Conservation (phyloP, 2,797 vertebrate genomes). For the Danio kyathit region DNA sequence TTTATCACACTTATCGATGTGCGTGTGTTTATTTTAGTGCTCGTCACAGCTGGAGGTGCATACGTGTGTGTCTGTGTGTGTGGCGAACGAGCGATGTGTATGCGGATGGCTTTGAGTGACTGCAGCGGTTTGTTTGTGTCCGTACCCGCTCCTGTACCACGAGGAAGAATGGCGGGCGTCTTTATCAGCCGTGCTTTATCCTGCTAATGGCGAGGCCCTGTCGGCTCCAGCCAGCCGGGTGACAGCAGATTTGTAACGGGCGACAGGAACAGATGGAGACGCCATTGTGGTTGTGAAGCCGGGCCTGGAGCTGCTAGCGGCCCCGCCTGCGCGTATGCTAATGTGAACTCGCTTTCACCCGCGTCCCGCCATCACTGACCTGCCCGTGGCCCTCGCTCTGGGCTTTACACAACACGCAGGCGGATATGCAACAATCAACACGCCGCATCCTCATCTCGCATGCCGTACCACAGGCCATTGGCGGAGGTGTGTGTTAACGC, state of each 20-base stretch:
- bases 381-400: slow-evolving; percentile 79
- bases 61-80: background rate
- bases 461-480: background rate
- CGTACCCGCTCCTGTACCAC: slow-evolving; percentile 72
- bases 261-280: slow-evolving; percentile 90
- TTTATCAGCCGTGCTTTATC: slow-evolving; percentile 72
- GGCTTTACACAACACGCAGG: slow-evolving; percentile 46
- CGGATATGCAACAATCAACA: slow-evolving; percentile 42
- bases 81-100: background rate
- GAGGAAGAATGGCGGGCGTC: slow-evolving; percentile 76
- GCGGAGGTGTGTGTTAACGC: background rate
- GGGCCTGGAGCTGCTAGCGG: slow-evolving; percentile 67
- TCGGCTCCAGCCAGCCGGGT: slow-evolving; percentile 85
- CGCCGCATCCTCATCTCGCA: slow-evolving; percentile 27
- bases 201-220: slow-evolving; percentile 79
- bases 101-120: slow-evolving; percentile 17
- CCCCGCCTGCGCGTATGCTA: slow-evolving; percentile 82
- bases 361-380: slow-evolving; percentile 86
- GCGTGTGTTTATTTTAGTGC: slow-evolving; percentile 32
- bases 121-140: slow-evolving; percentile 36
- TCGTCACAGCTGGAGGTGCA: slow-evolving; percentile 22
- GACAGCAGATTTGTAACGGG: slow-evolving; percentile 90
- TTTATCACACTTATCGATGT: slow-evolving; percentile 68
- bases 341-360: slow-evolving; percentile 98
- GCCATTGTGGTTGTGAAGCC: slow-evolving; percentile 78